Evolutionary conservation across 2,797 vertebrate species (phyloP), one percentile per base, ranked within the genome.

Genomic region (Glyptemys insculpta): DNA sequence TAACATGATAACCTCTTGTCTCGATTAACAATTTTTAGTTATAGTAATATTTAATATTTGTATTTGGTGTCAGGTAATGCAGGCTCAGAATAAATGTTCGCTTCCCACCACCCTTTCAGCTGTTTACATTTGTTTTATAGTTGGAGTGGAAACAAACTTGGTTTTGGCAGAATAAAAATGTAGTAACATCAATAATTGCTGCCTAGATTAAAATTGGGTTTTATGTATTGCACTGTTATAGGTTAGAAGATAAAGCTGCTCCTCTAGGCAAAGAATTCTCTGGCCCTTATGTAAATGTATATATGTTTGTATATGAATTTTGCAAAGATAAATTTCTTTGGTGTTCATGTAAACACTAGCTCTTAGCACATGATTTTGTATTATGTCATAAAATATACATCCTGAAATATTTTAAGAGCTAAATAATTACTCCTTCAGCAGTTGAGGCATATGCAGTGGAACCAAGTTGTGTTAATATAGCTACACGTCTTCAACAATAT

Each of bases 81-180:
- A 6, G 21, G 65, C 44, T 3, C 21, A 78, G n/a, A 84, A 47
- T 31, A 2, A 5, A 29, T 50, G 5, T 9, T 5, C 0, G 12
- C 50, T 29, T 49, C 56, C 21, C 23, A 31, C 4, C 4, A 23
- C 82, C 57, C 27, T 50, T 54, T 81, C 12, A 37, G 34, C n/a
- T 37, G 16, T 68, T 68, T 37, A 37, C 19, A 0, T 37, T 37
- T 72, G 54, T 44, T 5, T 41, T 0, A 21, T 49, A 0, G 59
- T 76, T 4, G 11, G 41, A 5, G 21, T 56, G 79, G 78, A 23
- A 47, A 49, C 23, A 11, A 8, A 76, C 44, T 25, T 78, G 12
- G 47, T 78, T 47, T 52, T 14, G 27, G 62, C 56, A 52, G 83
- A 1, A 19, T 25, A 41, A 44, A 59, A 31, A 4, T 4, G 62